These are phyloP conservation scores for Cricetomys ansorgei DNA, from an alignment of 2,113 vertebrate genomes.

Conservation along the genomic window DNA sequence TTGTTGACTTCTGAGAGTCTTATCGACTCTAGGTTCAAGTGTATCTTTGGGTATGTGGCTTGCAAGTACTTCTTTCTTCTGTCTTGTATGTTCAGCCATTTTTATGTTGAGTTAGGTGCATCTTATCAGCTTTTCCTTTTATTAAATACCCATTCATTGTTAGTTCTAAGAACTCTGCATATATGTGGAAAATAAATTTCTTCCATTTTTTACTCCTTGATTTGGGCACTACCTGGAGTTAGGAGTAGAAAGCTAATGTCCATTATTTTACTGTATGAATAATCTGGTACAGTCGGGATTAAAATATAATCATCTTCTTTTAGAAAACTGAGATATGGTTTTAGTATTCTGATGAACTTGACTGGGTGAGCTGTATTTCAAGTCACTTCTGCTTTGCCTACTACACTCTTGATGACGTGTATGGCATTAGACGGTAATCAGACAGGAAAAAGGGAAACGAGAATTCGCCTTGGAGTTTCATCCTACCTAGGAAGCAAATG, in stretches of 20 bases:
- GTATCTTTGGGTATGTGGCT: neutral
- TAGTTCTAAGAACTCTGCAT: neutral
- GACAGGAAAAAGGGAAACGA: slow-evolving; percentile 31
- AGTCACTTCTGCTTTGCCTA: neutral
- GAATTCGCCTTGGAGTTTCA: neutral
- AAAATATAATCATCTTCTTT: neutral
- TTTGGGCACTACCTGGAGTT: neutral
- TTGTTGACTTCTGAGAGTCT: neutral
- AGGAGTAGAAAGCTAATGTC: neutral
- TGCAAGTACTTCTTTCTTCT: neutral
- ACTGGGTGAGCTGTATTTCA: neutral
- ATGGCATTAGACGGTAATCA: neutral
- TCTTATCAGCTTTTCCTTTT: neutral
- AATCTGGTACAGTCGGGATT: neutral
- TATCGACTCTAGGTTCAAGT: neutral
- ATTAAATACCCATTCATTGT: neutral
- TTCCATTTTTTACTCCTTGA: neutral
- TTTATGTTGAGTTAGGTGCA: neutral
- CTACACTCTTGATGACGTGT: neutral
- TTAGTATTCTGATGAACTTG: neutral
- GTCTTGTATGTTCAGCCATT: neutral
- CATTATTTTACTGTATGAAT: neutral
- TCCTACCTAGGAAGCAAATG: neutral
- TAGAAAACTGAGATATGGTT: neutral
- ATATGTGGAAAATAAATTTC: neutral